These are phyloP conservation scores for Drosophila nr. medialis DNA, from an alignment of 2,888 invertebrate genomes.

Conservation along the genomic window DNA sequence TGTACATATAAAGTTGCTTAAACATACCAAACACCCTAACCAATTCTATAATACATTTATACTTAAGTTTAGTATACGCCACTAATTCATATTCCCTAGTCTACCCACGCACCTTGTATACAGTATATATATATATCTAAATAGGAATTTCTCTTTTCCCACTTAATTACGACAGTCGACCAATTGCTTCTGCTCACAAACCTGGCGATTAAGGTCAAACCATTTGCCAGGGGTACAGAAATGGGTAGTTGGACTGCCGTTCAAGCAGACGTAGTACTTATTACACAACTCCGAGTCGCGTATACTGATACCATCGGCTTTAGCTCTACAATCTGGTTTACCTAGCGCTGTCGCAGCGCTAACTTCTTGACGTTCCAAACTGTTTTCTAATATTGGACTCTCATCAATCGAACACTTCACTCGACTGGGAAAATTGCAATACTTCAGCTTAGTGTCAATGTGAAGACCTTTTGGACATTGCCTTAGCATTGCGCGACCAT, in stretches of 20 bases:
- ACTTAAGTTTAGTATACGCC: constrained; percentile 26
- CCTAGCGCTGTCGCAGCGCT: not conserved
- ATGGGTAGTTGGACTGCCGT: constrained; percentile 38
- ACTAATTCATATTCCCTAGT: constrained; percentile 21
- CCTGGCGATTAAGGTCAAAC: constrained; percentile 49
- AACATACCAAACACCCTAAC: constrained; percentile 26
- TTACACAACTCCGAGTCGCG: constrained; percentile 49
- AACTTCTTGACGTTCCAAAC: not conserved
- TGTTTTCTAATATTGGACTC: not conserved
- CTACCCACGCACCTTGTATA: constrained; percentile 33
- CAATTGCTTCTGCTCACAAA: constrained; percentile 35
- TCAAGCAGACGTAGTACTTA: constrained; percentile 56
- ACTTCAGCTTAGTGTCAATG: constrained; percentile 30
- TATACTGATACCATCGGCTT: constrained; percentile 30
- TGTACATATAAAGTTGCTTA: constrained; percentile 7
- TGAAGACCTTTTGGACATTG: constrained; percentile 49
- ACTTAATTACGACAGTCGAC: constrained; percentile 27
- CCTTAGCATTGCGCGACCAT: constrained; percentile 30
- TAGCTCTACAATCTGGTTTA: constrained; percentile 34
- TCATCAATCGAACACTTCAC: constrained; percentile 32
- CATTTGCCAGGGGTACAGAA: constrained; percentile 59
- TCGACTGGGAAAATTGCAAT: constrained; percentile 38
- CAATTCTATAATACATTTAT: constrained; percentile 21
- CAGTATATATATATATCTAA: not conserved
- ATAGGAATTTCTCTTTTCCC: not conserved